Evolutionary conservation across 1,140 invertebrate species (phyloP), one percentile per base, ranked within the genome.

Genomic region (Leptoteleia sp.): DNA sequence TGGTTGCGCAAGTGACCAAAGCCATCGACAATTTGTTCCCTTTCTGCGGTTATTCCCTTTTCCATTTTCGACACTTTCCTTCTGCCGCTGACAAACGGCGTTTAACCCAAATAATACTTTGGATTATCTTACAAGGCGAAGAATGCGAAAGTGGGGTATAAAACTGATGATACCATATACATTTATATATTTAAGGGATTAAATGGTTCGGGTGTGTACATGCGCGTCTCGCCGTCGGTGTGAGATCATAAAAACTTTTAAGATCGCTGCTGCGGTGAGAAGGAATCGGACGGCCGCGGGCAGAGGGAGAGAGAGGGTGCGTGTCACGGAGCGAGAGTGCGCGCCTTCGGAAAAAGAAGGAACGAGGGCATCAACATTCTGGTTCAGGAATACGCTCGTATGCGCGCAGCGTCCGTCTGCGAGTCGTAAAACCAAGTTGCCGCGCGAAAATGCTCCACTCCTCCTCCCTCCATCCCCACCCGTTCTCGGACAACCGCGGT

Each of bases 341-440:
- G 35, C 27, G 17, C 45, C 19, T 25, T 61, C 40, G 19, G 27
- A 70, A 33, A 48, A 71, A 29, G 47, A 79, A 31, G 40, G 13
- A 15, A 40, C 50, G 43, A 79, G 55, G 59, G 70, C 57, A 79
- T 75, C 77, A 79, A 79, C 55, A 75, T 79, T 79, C 77, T 79
- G 70, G 59, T 79, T 75, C 59, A 75, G 54, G 70, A 79, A 70
- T 79, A 65, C 38, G 9, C 29, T 42, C 40, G 68, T 77, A 42
- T 67, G 67, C 37, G 75, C 73, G 35, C 33, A 54, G 19, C 43
- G 64, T 50, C 65, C 52, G 59, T 75, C 59, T 73, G 59, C 47
- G 65, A 79, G 77, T 79, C 71, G 65, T 76, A 75, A 75, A 75
- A 75, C 59, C 50, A 79, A 79, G 7, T 59, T 79, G 48, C 65